phyloP scores from a whole-genome alignment of 2,888 invertebrate genomes.

The Punctoribates punctum region DNA sequence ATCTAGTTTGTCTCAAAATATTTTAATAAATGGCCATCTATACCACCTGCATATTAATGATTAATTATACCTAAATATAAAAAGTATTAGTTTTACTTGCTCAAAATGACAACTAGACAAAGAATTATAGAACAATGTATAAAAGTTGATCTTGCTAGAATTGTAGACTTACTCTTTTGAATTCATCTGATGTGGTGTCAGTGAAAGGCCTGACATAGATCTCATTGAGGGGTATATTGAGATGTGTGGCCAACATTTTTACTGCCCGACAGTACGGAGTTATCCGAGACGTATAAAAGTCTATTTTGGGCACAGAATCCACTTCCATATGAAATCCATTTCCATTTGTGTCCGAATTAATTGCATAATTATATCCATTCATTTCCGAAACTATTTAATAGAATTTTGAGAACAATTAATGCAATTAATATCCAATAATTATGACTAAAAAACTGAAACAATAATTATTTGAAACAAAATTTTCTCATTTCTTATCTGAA shows the following conservation, averaged over 20 bases:
- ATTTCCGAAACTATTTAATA: not conserved
- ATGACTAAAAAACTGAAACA: too few relatives aligned
- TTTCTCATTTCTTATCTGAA: too few relatives aligned
- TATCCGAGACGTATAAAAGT: slow-evolving; percentile 36
- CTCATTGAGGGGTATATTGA: slow-evolving; percentile 37
- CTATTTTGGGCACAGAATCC: not conserved
- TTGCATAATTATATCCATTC: not conserved
- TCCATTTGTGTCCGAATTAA: not conserved
- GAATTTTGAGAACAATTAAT: too few relatives aligned
- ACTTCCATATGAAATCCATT: too few relatives aligned
- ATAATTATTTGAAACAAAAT: too few relatives aligned
- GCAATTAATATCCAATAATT: too few relatives aligned
- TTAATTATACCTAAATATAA: too few relatives aligned
- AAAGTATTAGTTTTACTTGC: too few relatives aligned
- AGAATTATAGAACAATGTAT: not conserved
- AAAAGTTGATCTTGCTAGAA: not conserved
- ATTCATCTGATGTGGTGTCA: slow-evolving; percentile 33
- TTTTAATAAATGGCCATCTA: too few relatives aligned
- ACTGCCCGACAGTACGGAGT: slow-evolving; percentile 41
- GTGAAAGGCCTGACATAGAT: slow-evolving; percentile 21
- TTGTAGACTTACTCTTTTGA: slow-evolving; percentile 20
- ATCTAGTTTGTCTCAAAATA: too few relatives aligned
- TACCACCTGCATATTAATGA: too few relatives aligned
- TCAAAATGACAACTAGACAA: too few relatives aligned
- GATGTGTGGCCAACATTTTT: slow-evolving; percentile 40